A percentile compares a stretch with the other conserved stretches of the same genome.
These are phyloP conservation scores for Drosophila hamatofila DNA, from an alignment of 2,888 invertebrate genomes.

Conservation along the genomic window DNA sequence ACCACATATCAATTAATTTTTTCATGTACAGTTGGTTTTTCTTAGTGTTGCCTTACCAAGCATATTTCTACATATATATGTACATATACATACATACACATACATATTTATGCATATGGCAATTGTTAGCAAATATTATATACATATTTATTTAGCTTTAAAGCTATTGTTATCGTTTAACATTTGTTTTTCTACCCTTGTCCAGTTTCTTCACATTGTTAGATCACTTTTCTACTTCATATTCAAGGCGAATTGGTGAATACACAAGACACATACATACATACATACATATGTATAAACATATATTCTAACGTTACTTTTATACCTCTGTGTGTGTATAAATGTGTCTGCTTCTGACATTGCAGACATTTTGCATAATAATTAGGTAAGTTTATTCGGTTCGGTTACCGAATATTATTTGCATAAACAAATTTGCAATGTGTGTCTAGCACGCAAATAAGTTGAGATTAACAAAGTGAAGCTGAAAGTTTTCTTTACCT, in stretches of 20 bases:
- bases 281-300: background rate
- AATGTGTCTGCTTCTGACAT: background rate
- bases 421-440: conserved; percentile 26
- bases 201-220: background rate
- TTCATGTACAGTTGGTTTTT: background rate
- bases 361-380: conserved; percentile 24
- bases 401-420: conserved; percentile 22
- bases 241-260: background rate
- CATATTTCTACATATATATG: too few species aligned
- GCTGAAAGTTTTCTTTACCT: background rate
- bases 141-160: background rate
- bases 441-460: conserved; percentile 15
- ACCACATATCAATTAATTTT: background rate
- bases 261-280: background rate
- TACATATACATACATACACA: too few species aligned
- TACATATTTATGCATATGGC: background rate
- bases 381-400: conserved; percentile 27
- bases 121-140: background rate
- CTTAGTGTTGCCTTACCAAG: background rate
- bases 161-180: background rate
- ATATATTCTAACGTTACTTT: conserved; percentile 1
- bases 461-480: conserved; percentile 11
- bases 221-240: background rate
- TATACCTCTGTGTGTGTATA: background rate
- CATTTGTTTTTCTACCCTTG: background rate